Percentiles rank a stretch among this genome's conserved stretches.
These are phyloP conservation scores for Pipistrellus pipistrellus DNA, from an alignment of 2,797 vertebrate genomes.

Conservation along the genomic window DNA sequence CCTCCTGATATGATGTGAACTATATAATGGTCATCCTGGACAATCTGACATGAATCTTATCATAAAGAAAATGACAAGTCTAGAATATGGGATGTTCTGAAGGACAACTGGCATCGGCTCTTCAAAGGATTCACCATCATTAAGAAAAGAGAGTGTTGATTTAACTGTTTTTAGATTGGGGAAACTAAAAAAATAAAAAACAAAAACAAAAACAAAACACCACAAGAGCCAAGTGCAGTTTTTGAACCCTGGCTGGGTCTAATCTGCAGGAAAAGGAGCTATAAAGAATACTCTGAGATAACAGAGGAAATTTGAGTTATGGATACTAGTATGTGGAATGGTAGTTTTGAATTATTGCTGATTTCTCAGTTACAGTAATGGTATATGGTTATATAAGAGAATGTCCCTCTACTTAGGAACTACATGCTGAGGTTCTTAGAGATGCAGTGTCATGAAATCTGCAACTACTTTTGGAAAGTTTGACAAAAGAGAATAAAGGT, in stretches of 20 bases:
- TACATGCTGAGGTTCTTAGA: slow-evolving; percentile 14
- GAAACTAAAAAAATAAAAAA: background rate
- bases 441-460: slow-evolving; percentile 13
- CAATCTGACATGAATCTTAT: slow-evolving; percentile 22
- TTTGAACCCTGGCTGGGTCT: background rate
- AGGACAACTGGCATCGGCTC: background rate
- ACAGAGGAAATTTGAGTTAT: background rate
- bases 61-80: background rate
- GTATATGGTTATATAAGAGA: slow-evolving; percentile 8
- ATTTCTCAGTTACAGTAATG: slow-evolving; percentile 30
- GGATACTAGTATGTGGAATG: background rate
- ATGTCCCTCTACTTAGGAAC: slow-evolving; percentile 16
- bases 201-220: background rate
- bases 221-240: slow-evolving; percentile 29
- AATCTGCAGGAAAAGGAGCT: slow-evolving; percentile 43
- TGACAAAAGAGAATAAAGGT: slow-evolving; percentile 32
- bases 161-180: background rate
- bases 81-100: slow-evolving; percentile 4
- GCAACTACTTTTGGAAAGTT: slow-evolving; percentile 24
- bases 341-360: background rate
- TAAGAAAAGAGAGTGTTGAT: background rate
- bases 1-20: background rate
- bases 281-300: background rate
- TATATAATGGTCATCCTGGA: background rate
- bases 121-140: background rate